phyloP scores from a whole-genome alignment of 1,140 invertebrate genomes.

The Drosophila kohkoa region DNA sequence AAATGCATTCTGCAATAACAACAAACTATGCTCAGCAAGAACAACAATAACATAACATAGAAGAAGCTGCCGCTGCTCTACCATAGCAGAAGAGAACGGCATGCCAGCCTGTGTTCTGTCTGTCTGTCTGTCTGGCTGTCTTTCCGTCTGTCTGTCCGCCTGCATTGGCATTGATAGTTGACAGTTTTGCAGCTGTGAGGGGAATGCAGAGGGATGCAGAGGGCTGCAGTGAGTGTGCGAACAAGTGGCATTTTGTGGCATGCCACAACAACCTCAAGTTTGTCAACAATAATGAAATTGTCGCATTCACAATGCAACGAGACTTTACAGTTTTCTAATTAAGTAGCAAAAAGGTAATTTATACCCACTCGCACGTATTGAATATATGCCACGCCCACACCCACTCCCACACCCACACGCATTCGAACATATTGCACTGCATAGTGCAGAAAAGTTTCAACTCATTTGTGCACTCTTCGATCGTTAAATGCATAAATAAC shows the following conservation, averaged over 20 bases:
- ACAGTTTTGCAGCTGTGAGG: constrained; percentile 45
- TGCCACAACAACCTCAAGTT: constrained; percentile 73
- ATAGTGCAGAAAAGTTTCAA: constrained; percentile 54
- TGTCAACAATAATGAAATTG: constrained; percentile 80
- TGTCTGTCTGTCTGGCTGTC: not conserved
- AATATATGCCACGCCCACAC: constrained; percentile 21
- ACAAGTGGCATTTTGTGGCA: constrained; percentile 59
- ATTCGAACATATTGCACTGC: not conserved
- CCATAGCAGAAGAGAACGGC: constrained; percentile 7
- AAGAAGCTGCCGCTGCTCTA: not conserved
- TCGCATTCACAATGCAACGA: constrained; percentile 48
- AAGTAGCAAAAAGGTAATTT: constrained; percentile 70
- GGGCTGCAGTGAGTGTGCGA: constrained; percentile 19
- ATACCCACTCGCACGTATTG: constrained; percentile 7
- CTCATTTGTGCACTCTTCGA: constrained; percentile 56
- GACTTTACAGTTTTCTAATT: constrained; percentile 73
- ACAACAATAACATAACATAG: constrained; percentile 26
- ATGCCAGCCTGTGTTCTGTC: constrained; percentile 15
- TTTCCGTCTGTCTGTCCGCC: constrained; percentile 45
- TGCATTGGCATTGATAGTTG: constrained; percentile 77
- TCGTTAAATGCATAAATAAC: constrained; percentile 71
- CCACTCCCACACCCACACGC: not conserved
- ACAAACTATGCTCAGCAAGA: constrained; percentile 45
- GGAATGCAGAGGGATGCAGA: constrained; percentile 16
- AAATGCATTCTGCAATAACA: constrained; percentile 43